Conservation (phyloP, 2,888 invertebrate genomes). For the Eupeodes latifasciatus region DNA sequence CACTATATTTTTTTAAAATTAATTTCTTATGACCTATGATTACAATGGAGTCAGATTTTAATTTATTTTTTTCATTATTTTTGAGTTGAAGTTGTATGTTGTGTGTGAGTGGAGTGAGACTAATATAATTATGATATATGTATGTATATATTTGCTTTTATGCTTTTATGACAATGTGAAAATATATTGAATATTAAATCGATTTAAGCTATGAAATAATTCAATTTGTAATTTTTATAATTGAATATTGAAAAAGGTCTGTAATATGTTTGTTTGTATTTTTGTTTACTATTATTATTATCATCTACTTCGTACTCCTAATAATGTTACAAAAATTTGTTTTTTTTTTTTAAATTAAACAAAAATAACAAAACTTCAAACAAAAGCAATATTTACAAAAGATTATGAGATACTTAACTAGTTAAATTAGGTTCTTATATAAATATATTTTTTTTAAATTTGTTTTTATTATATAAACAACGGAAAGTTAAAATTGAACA, state of each 20-base stretch:
- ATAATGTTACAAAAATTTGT: constrained; percentile 30
- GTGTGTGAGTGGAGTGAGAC: too few species aligned
- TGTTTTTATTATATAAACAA: constrained; percentile 24
- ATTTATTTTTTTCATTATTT: constrained; percentile 1
- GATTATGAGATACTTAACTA: constrained; percentile 23
- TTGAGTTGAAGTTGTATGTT: neutral
- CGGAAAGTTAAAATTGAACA: constrained; percentile 60
- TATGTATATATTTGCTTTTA: neutral
- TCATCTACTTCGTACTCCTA: neutral
- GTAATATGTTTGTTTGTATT: neutral
- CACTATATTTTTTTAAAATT: neutral
- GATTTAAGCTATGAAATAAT: neutral
- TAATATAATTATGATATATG: neutral
- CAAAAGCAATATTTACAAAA: constrained; percentile 42
- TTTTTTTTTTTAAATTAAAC: constrained; percentile 42
- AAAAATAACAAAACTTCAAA: constrained; percentile 36
- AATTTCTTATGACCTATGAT: neutral
- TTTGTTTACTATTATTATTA: neutral
- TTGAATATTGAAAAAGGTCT: constrained; percentile 1
- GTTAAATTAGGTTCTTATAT: constrained; percentile 26
- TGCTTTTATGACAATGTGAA: neutral
- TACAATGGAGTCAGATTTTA: constrained; percentile 12
- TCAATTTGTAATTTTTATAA: neutral
- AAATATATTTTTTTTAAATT: neutral
- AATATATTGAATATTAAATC: constrained; percentile 14